Percentiles rank a stretch among this genome's conserved stretches.
Evolutionary conservation across 1,140 invertebrate genomes (phyloP).

Genomic region (Carcinoscorpius rotundicauda): DNA sequence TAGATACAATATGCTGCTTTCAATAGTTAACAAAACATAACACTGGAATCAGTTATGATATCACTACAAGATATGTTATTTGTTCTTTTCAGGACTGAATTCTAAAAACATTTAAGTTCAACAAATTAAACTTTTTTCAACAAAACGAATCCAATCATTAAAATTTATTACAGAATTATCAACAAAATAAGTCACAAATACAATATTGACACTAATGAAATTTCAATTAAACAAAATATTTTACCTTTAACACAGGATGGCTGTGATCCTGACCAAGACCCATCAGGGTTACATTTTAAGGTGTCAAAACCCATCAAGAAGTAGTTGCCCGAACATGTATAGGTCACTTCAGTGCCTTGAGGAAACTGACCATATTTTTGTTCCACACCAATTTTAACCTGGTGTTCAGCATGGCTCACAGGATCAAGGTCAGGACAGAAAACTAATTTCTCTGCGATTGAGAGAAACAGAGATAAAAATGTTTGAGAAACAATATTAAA

Average conservation of each 20-base stretch:
- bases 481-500: too few relatives aligned
- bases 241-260: slow-evolving; percentile 19
- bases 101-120: neutral
- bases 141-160: neutral
- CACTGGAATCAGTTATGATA: neutral
- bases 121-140: neutral
- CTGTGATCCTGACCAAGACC: slow-evolving; percentile 10
- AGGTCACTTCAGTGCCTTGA: slow-evolving; percentile 11
- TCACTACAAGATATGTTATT: neutral
- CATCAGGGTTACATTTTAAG: slow-evolving; percentile 10
- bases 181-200: too few relatives aligned
- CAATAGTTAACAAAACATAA: neutral
- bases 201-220: too few relatives aligned
- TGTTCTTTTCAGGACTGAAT: neutral
- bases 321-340: slow-evolving; percentile 4
- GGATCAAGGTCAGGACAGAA: slow-evolving; percentile 14
- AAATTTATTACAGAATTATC: too few relatives aligned
- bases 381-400: neutral
- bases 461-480: neutral
- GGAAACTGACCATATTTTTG: slow-evolving; percentile 6
- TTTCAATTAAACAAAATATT: neutral
- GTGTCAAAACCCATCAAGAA: slow-evolving; percentile 5
- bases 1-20: neutral
- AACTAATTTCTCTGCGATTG: slow-evolving; percentile 12
- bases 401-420: slow-evolving; percentile 4